A percentile compares a stretch with the other conserved stretches of the same genome.
Evolutionary conservation across 2,888 invertebrate genomes (phyloP).

Genomic region (Sericinus montela): DNA sequence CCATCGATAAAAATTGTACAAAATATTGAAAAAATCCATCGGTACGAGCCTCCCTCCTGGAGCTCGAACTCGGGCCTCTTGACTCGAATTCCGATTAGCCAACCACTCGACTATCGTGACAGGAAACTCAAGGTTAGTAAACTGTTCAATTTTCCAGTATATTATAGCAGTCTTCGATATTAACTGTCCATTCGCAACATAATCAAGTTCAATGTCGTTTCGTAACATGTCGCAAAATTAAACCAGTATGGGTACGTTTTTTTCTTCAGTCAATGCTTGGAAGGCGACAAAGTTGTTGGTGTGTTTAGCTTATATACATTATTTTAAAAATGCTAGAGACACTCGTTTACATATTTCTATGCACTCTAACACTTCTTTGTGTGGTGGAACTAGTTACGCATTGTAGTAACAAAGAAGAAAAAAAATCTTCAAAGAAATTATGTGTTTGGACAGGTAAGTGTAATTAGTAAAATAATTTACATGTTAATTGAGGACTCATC

Average conservation of each 20-base stretch:
- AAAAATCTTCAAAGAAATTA: not conserved
- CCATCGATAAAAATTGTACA: no score
- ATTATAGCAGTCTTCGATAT: no score
- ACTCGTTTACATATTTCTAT: conserved; percentile 16
- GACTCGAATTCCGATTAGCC: no score
- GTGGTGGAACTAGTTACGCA: conserved; percentile 10
- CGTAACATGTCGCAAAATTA: conserved; percentile 8
- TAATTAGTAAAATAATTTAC: no score
- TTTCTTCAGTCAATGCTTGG: conserved; percentile 1
- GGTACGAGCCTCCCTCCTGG: no score
- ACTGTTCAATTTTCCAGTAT: no score
- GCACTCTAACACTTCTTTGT: conserved; percentile 8
- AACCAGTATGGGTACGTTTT: conserved; percentile 8
- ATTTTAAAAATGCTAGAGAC: conserved; percentile 10
- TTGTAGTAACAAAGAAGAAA: conserved; percentile 8
- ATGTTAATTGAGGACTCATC: no score
- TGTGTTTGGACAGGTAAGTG: conserved; percentile 10
- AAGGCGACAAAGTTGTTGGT: not conserved
- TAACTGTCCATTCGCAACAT: no score
- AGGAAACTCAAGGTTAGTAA: no score
- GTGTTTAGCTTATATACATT: not conserved
- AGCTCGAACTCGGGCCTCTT: no score
- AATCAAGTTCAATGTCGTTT: conserved; percentile 13
- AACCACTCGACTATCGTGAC: no score
- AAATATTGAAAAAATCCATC: no score